Evolutionary conservation across 2,113 vertebrate species (phyloP).

Genomic region (Lagopus muta): DNA sequence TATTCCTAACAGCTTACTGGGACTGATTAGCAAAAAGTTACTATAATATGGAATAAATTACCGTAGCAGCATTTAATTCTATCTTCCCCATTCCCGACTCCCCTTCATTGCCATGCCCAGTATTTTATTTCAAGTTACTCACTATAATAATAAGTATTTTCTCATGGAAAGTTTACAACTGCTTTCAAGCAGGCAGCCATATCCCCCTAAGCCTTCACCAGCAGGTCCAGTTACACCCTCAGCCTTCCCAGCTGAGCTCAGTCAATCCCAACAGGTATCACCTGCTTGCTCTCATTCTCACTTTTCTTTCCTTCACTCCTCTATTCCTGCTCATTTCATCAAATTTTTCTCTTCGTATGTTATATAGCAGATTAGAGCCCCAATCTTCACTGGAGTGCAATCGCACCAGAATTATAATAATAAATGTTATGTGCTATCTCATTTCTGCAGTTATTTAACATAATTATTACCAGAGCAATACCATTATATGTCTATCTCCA

Average conservation of each 20-base stretch:
- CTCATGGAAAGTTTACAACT: not conserved
- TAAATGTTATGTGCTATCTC: slow-evolving; percentile 22
- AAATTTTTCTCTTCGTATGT: not conserved
- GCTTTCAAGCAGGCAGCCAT: not conserved
- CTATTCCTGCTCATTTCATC: not conserved
- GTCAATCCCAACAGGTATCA: accelerated
- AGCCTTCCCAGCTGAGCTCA: not conserved
- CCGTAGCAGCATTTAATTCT: not conserved
- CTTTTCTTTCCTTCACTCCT: not conserved
- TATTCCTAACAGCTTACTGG: not conserved
- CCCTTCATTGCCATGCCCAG: accelerated
- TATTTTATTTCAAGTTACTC: not conserved
- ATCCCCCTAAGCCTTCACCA: not conserved
- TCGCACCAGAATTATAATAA: slow-evolving; percentile 9
- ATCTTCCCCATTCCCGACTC: not conserved
- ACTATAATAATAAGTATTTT: not conserved
- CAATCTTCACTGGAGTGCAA: slow-evolving; percentile 10
- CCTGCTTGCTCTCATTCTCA: accelerated
- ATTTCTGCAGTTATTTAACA: slow-evolving; percentile 48
- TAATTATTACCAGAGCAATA: slow-evolving; percentile 34
- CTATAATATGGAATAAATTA: not conserved
- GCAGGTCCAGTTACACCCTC: no score
- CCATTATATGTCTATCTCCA: not conserved
- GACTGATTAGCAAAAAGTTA: not conserved
- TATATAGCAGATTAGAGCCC: not conserved